Evolutionary conservation across 2,797 vertebrate species (phyloP).

Genomic region (Tamandua tetradactyla): DNA sequence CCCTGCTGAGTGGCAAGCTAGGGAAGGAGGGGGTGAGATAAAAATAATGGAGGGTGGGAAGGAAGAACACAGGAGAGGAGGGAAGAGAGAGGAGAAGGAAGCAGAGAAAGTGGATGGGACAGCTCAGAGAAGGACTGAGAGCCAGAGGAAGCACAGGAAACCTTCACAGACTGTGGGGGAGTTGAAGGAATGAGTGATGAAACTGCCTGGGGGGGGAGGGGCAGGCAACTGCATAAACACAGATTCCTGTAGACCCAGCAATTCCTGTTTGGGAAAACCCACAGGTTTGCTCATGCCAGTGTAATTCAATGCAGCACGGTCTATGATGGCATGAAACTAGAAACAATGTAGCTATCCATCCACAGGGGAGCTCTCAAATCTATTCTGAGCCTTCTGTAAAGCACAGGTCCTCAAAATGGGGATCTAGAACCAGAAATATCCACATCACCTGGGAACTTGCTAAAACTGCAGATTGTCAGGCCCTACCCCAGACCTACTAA

Average conservation of each 20-base stretch:
- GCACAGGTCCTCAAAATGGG: not conserved
- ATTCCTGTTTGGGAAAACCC: not conserved
- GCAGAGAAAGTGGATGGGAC: not conserved
- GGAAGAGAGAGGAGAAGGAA: too few species aligned
- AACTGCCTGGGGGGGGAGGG: accelerated
- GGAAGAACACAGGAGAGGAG: not conserved
- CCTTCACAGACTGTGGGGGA: too few species aligned
- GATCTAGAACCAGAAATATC: not conserved
- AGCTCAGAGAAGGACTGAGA: too few species aligned
- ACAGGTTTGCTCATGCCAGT: not conserved
- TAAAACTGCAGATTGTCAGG: too few species aligned
- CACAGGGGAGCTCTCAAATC: too few species aligned
- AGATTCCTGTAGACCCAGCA: not conserved
- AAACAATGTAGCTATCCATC: not conserved
- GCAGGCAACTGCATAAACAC: too few species aligned
- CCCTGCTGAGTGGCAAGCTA: too few species aligned
- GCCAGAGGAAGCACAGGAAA: not conserved
- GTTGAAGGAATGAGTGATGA: too few species aligned
- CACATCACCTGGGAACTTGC: too few species aligned
- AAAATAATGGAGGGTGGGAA: too few species aligned
- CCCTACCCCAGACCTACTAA: not conserved
- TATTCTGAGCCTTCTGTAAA: too few species aligned
- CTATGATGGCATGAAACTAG: accelerated
- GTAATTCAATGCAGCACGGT: not conserved
- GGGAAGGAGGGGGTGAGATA: too few species aligned